phyloP scores from a whole-genome alignment of 2,797 vertebrate species.

The Aselliscus stoliczkanus region DNA sequence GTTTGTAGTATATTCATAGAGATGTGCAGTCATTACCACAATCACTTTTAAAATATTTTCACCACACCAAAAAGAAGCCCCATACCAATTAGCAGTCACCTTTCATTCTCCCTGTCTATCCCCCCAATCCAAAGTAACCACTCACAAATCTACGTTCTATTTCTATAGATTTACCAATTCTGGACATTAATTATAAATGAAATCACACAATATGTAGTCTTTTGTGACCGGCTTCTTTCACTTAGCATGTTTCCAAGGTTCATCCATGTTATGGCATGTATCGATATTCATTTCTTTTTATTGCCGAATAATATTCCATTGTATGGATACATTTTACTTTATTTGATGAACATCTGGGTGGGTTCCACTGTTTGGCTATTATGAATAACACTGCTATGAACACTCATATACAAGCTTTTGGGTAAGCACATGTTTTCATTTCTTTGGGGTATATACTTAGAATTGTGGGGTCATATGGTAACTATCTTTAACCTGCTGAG shows the following conservation, averaged over 20 bases:
- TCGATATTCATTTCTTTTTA: background rate
- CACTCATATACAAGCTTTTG: background rate
- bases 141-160: background rate
- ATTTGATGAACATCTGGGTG: background rate
- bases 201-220: background rate
- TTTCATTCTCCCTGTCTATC: background rate
- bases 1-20: background rate
- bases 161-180: background rate
- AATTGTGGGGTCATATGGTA: background rate
- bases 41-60: slow-evolving; percentile 5
- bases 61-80: background rate
- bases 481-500: background rate
- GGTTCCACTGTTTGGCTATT: background rate
- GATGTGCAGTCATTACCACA: background rate
- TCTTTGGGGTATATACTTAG: background rate
- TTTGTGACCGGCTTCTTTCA: background rate
- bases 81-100: background rate
- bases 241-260: slow-evolving; percentile 22
- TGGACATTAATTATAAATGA: background rate
- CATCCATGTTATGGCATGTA: background rate
- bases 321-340: background rate
- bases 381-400: background rate
- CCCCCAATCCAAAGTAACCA: background rate
- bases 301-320: background rate
- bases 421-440: background rate